These are phyloP conservation scores for Xyrichtys novacula DNA, from an alignment of 2,797 vertebrate genomes.

Conservation along the genomic window DNA sequence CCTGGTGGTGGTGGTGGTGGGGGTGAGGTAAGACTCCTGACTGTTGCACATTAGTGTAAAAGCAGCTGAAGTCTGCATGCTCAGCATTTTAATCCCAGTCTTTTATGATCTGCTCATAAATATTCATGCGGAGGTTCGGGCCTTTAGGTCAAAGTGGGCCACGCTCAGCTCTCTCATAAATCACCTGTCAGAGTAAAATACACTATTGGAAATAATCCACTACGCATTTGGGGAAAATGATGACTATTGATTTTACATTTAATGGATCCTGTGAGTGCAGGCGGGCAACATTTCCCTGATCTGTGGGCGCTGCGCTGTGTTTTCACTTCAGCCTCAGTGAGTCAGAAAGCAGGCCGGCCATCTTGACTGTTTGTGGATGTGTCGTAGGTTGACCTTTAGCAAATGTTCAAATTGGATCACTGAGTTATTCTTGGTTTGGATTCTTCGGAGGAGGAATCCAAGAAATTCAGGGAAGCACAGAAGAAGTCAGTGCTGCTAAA, in stretches of 20 bases:
- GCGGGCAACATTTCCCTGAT: constrained; percentile 3
- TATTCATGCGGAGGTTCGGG: constrained; percentile 53
- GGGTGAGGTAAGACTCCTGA: constrained; percentile 15
- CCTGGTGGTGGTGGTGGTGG: constrained; percentile 14
- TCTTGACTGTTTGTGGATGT: constrained; percentile 25
- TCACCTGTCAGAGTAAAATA: constrained; percentile 58
- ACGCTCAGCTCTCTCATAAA: constrained; percentile 52
- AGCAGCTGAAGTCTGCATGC: constrained; percentile 28
- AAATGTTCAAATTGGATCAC: constrained; percentile 60
- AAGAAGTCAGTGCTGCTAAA: neutral
- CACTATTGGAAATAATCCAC: constrained; percentile 34
- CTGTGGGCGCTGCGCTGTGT: constrained; percentile 11
- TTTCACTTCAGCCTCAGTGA: constrained; percentile 45
- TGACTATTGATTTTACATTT: constrained; percentile 52
- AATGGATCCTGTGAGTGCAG: constrained; percentile 11
- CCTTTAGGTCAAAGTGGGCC: constrained; percentile 50
- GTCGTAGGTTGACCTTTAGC: constrained; percentile 59
- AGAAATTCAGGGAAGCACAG: constrained; percentile 3
- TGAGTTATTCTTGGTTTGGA: constrained; percentile 54
- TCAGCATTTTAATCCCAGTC: constrained; percentile 59
- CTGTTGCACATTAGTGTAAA: constrained; percentile 25
- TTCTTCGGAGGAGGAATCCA: constrained; percentile 26
- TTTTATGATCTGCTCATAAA: constrained; percentile 61
- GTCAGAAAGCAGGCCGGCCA: constrained; percentile 25
- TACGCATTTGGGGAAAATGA: constrained; percentile 41